phyloP scores from a whole-genome alignment of 2,888 invertebrate species.

The Callosobruchus maculatus region DNA sequence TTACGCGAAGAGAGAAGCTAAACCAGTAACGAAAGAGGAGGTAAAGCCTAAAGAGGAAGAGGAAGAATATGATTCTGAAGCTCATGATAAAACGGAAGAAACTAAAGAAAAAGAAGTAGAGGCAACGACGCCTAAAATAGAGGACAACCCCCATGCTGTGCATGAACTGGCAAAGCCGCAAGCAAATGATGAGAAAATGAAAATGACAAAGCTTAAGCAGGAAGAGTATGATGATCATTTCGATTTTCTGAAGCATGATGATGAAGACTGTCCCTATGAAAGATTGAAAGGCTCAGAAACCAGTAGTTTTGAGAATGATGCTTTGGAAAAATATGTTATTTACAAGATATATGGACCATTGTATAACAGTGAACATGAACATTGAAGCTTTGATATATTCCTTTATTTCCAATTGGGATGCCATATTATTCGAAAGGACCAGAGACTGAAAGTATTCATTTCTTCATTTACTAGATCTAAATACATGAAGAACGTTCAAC shows the following conservation, averaged over 20 bases:
- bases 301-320: not conserved
- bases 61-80: not conserved
- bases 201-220: not conserved
- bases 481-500: too few relatives aligned
- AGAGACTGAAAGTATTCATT: not conserved
- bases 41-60: not conserved
- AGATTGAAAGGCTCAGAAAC: not conserved
- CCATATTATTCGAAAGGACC: not conserved
- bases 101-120: not conserved
- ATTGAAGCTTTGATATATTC: not conserved
- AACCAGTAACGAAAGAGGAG: not conserved
- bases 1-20: not conserved
- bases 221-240: not conserved
- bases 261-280: not conserved
- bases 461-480: not conserved
- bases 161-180: not conserved
- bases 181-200: not conserved
- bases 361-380: not conserved
- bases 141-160: not conserved
- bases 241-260: not conserved
- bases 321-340: not conserved
- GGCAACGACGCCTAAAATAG: not conserved
- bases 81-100: not conserved
- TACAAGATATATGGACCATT: not conserved
- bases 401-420: not conserved